These are phyloP conservation scores for Pollenia amentaria DNA, from an alignment of 2,888 invertebrate species.

Conservation along the genomic window DNA sequence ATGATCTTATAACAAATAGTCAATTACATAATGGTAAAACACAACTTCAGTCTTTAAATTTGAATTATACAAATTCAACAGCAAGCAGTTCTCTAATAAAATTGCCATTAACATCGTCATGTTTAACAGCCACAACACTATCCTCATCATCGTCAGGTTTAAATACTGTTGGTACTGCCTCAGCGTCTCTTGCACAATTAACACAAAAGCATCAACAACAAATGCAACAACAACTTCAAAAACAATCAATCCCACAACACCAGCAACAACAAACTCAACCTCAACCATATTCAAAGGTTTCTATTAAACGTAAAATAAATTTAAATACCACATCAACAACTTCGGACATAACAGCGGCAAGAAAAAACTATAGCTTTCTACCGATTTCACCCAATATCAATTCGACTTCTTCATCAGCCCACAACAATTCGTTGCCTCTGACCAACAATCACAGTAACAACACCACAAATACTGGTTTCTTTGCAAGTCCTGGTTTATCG, in stretches of 20 bases:
- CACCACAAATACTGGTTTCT: conserved; percentile 80
- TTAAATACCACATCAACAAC: conserved; percentile 79
- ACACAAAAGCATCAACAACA: conserved; percentile 84
- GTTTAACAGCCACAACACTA: conserved; percentile 66
- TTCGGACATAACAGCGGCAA: conserved; percentile 88
- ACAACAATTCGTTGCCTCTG: conserved; percentile 36
- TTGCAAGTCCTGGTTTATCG: conserved; percentile 92
- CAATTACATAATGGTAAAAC: conserved; percentile 63
- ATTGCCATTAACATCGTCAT: conserved; percentile 84
- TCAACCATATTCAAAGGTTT: conserved; percentile 58
- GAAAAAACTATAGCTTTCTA: conserved; percentile 93
- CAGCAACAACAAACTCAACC: conserved; percentile 68
- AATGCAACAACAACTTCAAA: conserved; percentile 73
- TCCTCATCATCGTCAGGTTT: conserved; percentile 53
- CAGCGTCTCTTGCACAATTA: conserved; percentile 84
- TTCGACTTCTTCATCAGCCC: conserved; percentile 54
- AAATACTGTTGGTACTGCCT: conserved; percentile 83
- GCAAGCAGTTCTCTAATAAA: conserved; percentile 46
- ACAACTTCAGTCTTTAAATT: conserved; percentile 41
- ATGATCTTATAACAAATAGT: conserved; percentile 45
- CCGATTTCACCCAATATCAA: conserved; percentile 90
- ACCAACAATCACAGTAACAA: conserved; percentile 34
- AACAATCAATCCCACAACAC: conserved; percentile 59
- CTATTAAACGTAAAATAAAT: conserved; percentile 83
- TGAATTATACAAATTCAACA: conserved; percentile 45